Evolutionary conservation across 2,797 vertebrate species (phyloP).

Genomic region (Enoplosus armatus): DNA sequence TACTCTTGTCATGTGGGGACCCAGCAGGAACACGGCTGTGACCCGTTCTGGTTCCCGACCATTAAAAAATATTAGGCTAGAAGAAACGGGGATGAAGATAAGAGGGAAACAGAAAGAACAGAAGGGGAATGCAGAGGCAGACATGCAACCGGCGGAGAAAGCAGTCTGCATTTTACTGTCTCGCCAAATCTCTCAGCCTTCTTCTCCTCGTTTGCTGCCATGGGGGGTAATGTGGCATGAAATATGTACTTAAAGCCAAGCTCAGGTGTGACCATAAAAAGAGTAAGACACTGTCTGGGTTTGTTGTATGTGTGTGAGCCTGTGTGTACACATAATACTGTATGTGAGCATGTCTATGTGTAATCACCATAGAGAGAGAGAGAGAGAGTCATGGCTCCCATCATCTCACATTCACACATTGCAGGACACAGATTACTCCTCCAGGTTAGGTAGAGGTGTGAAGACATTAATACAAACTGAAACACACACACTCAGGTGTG

Average conservation of each 20-base stretch:
- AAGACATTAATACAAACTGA: conserved; percentile 54
- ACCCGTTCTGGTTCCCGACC: conserved; percentile 71
- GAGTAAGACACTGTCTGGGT: conserved; percentile 53
- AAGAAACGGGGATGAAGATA: conserved; percentile 72
- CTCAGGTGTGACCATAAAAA: conserved; percentile 70
- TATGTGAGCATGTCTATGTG: not conserved
- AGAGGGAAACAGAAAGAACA: conserved; percentile 57
- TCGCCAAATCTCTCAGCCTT: conserved; percentile 49
- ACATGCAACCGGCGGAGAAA: conserved; percentile 43
- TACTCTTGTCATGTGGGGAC: conserved; percentile 76
- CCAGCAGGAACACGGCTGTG: conserved; percentile 70
- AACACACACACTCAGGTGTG: conserved; percentile 46
- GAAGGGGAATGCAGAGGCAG: conserved; percentile 43
- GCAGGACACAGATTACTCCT: conserved; percentile 44
- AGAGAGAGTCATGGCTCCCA: conserved; percentile 1
- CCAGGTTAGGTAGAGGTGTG: conserved; percentile 45
- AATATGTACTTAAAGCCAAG: conserved; percentile 80
- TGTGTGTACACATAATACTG: not conserved
- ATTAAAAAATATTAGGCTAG: conserved; percentile 76
- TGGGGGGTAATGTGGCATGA: conserved; percentile 80
- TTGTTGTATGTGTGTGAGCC: conserved; percentile 11
- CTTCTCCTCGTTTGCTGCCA: conserved; percentile 61
- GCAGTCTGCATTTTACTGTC: conserved; percentile 53
- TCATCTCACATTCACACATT: conserved; percentile 47
- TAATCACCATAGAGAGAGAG: too few species aligned